These are phyloP conservation scores for Oostethus manadensis DNA, from an alignment of 2,113 vertebrate species.

Conservation along the genomic window DNA sequence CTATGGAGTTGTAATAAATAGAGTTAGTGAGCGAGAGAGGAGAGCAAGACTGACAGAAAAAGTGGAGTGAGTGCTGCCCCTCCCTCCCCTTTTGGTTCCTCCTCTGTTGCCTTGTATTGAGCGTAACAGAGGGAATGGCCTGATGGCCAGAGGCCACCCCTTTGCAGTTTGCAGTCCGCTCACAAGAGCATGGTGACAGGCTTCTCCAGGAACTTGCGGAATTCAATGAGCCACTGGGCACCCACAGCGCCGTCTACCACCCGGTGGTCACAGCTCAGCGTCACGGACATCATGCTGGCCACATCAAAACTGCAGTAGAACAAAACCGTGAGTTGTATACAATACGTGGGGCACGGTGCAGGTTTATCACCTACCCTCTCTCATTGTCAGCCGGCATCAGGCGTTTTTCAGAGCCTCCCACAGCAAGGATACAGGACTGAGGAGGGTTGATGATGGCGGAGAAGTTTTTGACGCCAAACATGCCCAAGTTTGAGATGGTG, in stretches of 20 bases:
- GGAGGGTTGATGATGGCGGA: slow-evolving; percentile 98
- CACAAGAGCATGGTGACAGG: slow-evolving; percentile 89
- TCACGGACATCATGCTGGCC: slow-evolving; percentile 91
- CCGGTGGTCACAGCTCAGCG: slow-evolving; percentile 91
- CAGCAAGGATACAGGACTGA: slow-evolving; percentile 92
- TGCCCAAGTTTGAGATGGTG: slow-evolving; percentile 96
- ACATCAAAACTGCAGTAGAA: slow-evolving; percentile 81
- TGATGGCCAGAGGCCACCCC: slow-evolving; percentile 12
- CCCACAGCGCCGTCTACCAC: slow-evolving; percentile 93
- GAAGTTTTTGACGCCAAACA: slow-evolving; percentile 99
- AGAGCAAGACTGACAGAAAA: slow-evolving; percentile 22
- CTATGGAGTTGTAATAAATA: slow-evolving; percentile 61
- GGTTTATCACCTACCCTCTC: slow-evolving; percentile 77
- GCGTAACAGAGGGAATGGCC: slow-evolving; percentile 53
- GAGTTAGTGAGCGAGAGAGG: slow-evolving; percentile 15
- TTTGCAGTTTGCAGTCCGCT: slow-evolving; percentile 39
- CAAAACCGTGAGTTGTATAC: not conserved
- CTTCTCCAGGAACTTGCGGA: slow-evolving; percentile 89
- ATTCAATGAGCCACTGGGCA: slow-evolving; percentile 93
- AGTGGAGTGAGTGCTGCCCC: slow-evolving; percentile 52
- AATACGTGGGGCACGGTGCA: not conserved
- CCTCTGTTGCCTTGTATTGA: slow-evolving; percentile 4
- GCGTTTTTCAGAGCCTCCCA: slow-evolving; percentile 86
- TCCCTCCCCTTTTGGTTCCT: not conserved
- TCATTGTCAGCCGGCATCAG: slow-evolving; percentile 92